Percentiles rank a stretch among this genome's conserved stretches.
phyloP scores from a whole-genome alignment of 2,888 invertebrate genomes.

The Aromia moschata region DNA sequence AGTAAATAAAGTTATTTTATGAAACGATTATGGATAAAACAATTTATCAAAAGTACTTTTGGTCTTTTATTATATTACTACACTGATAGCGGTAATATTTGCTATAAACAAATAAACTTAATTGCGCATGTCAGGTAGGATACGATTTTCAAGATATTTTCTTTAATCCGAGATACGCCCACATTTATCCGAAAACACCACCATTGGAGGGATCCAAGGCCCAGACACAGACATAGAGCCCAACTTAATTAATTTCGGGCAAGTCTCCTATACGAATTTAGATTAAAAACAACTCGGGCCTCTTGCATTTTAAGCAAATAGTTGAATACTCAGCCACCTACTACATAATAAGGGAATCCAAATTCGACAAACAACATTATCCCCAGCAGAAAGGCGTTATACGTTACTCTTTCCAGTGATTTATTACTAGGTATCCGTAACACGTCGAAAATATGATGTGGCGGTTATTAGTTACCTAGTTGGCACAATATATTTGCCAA shows the following conservation, averaged over 20 bases:
- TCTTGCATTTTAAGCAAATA: constrained; percentile 28
- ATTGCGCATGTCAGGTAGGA: too few species aligned
- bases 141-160: too few species aligned
- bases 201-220: background rate
- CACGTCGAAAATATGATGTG: constrained; percentile 33
- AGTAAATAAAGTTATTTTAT: too few species aligned
- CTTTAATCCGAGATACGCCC: background rate
- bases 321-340: constrained; percentile 29
- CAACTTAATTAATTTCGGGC: constrained; percentile 12
- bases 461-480: constrained; percentile 11
- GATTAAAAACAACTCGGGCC: constrained; percentile 1
- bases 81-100: too few species aligned
- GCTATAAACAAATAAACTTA: too few species aligned
- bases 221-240: background rate
- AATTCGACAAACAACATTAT: constrained; percentile 32
- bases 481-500: constrained; percentile 10
- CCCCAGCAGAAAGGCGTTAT: constrained; percentile 28
- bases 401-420: constrained; percentile 29
- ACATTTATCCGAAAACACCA: background rate
- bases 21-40: too few species aligned
- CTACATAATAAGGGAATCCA: constrained; percentile 36
- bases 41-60: too few species aligned
- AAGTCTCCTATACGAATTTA: background rate
- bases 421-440: constrained; percentile 35
- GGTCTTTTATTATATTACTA: too few species aligned